phyloP scores from a whole-genome alignment of 2,797 vertebrate genomes.

The Macropus fuliginosus region DNA sequence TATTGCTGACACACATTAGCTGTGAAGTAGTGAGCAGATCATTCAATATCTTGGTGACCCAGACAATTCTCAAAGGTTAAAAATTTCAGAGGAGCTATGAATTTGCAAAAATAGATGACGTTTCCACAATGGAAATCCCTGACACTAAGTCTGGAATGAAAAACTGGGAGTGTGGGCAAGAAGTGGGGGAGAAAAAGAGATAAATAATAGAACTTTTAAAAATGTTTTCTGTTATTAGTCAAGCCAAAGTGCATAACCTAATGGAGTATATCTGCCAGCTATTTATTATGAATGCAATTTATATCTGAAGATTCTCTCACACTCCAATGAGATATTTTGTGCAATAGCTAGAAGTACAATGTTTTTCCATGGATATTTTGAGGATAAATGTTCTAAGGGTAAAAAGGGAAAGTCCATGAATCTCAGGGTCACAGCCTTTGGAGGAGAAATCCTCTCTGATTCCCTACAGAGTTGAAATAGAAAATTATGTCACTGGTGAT shows the following conservation, averaged over 20 bases:
- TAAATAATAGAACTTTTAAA: neutral
- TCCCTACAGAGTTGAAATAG: neutral
- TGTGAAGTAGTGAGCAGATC: neutral
- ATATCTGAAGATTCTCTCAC: neutral
- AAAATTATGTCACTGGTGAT: neutral
- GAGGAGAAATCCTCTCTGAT: neutral
- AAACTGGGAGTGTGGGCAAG: neutral
- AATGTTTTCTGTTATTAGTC: neutral
- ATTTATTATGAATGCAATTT: neutral
- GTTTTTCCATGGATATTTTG: neutral
- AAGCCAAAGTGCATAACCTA: neutral
- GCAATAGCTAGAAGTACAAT: neutral
- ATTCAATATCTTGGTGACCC: neutral
- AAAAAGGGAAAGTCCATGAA: neutral
- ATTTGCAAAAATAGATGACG: neutral
- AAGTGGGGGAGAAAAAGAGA: neutral
- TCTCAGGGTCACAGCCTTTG: neutral
- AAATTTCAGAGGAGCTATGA: neutral
- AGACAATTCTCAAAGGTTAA: neutral
- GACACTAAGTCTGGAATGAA: neutral
- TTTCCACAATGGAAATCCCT: neutral
- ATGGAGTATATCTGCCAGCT: neutral
- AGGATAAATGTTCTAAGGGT: neutral
- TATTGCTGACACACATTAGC: neutral
- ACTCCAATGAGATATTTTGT: neutral